phyloP scores from a whole-genome alignment of 35 echinoderm and acorn worm species.

The Eucidaris tribuloides region DNA sequence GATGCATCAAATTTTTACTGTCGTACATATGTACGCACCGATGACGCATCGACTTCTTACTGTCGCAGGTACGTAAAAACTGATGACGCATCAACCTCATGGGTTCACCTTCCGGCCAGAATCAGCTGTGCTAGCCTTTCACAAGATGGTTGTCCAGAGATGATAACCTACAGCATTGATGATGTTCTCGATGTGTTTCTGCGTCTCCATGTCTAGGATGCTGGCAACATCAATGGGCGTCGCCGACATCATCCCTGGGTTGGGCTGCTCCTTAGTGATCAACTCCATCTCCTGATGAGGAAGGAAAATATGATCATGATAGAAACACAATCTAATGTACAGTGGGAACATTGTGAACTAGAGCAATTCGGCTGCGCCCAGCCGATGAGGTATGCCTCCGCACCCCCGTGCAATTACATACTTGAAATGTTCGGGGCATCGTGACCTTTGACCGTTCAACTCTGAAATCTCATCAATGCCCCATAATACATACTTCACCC shows the following conservation, averaged over 20 bases:
- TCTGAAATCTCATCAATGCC: too few relatives aligned
- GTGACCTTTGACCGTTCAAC: too few relatives aligned
- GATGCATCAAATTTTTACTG: too few relatives aligned
- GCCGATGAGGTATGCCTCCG: too few relatives aligned
- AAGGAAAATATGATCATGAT: background rate
- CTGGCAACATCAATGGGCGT: too few relatives aligned
- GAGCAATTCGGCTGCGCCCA: too few relatives aligned
- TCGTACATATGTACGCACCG: too few relatives aligned
- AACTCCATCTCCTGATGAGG: slow-evolving; percentile 67
- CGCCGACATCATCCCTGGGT: background rate
- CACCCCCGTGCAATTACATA: too few relatives aligned
- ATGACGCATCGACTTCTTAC: too few relatives aligned
- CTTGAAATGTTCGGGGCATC: too few relatives aligned
- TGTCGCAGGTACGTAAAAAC: background rate
- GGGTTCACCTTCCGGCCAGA: background rate
- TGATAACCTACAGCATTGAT: slow-evolving; percentile 83
- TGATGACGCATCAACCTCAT: background rate
- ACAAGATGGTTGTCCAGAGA: slow-evolving; percentile 87
- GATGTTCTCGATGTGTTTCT: slow-evolving; percentile 72
- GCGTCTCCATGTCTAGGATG: slow-evolving; percentile 38
- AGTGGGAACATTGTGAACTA: too few relatives aligned
- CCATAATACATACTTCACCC: too few relatives aligned
- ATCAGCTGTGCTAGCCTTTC: background rate
- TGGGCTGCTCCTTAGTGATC: slow-evolving; percentile 44
- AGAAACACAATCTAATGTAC: background rate